Conservation (phyloP, 1,140 invertebrate genomes). For the Laupala kohalensis region DNA sequence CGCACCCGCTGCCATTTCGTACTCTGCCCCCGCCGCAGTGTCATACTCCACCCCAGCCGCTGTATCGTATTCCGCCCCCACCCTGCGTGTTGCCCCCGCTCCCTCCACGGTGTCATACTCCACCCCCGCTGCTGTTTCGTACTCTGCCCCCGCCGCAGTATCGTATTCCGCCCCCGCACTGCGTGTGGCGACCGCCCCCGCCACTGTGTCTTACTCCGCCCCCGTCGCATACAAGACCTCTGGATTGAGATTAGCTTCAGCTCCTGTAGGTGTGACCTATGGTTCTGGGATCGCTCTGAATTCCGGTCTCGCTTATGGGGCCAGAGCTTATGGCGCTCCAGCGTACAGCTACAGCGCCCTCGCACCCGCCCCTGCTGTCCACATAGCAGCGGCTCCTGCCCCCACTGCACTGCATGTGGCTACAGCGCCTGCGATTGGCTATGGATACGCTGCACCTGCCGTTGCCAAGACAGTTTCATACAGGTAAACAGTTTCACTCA, state of each 20-base stretch:
- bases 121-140: slow-evolving; percentile 25
- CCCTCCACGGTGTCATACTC: slow-evolving; percentile 21
- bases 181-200: not conserved
- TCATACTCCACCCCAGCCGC: not conserved
- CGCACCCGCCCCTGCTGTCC: not conserved
- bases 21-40: slow-evolving; percentile 13
- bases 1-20: slow-evolving; percentile 2
- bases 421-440: slow-evolving; percentile 7
- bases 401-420: too few species aligned
- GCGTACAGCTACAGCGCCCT: not conserved
- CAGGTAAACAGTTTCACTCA: too few species aligned
- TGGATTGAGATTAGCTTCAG: slow-evolving; percentile 20
- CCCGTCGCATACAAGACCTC: slow-evolving; percentile 1
- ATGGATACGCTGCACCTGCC: slow-evolving; percentile 19
- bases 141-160: slow-evolving; percentile 27
- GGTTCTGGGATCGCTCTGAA: slow-evolving; percentile 21
- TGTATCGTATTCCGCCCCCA: slow-evolving; percentile 6
- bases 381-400: slow-evolving; percentile 19
- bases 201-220: not conserved
- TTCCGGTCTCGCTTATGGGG: slow-evolving; percentile 15
- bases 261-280: slow-evolving; percentile 1
- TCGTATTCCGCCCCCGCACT: slow-evolving; percentile 14
- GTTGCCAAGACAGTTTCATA: slow-evolving; percentile 3
- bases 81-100: not conserved
- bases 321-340: slow-evolving; percentile 20